These are phyloP conservation scores for Ornithoptera priamus DNA, from an alignment of 2,888 invertebrate species.

Conservation along the genomic window DNA sequence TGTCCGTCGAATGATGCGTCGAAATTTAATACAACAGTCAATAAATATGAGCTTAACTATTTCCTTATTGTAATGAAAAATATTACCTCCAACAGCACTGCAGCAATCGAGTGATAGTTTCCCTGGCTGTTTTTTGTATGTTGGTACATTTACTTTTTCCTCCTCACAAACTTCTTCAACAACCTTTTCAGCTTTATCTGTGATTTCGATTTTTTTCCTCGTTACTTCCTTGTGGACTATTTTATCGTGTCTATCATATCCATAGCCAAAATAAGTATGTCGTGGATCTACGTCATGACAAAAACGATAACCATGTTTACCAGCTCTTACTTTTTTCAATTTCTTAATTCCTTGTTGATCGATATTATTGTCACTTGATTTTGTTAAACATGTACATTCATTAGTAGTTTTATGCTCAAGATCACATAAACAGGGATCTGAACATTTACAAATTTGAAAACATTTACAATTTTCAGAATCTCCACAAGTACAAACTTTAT, in stretches of 20 bases:
- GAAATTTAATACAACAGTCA: no score
- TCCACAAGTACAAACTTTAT: constrained; percentile 53
- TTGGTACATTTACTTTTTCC: constrained; percentile 50
- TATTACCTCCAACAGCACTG: constrained; percentile 69
- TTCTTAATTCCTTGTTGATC: constrained; percentile 40
- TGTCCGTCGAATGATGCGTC: no score
- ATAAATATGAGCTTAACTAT: neutral
- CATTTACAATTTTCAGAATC: constrained; percentile 63
- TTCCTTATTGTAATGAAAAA: neutral
- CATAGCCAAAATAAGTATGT: constrained; percentile 69
- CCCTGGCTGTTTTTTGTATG: constrained; percentile 52
- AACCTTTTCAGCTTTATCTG: constrained; percentile 39
- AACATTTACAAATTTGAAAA: constrained; percentile 54
- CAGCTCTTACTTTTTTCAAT: constrained; percentile 56
- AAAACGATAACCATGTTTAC: constrained; percentile 68
- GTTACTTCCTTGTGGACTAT: constrained; percentile 48
- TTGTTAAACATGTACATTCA: constrained; percentile 47
- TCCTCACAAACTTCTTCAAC: constrained; percentile 40
- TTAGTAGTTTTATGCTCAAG: constrained; percentile 40
- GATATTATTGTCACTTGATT: neutral
- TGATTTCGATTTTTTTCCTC: constrained; percentile 55
- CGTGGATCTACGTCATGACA: constrained; percentile 66
- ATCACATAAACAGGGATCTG: constrained; percentile 60
- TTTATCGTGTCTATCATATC: constrained; percentile 60
- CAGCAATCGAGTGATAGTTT: constrained; percentile 71